Evolutionary conservation across 2,113 vertebrate species (phyloP), one percentile per base, ranked within the genome.

Genomic region (Siniperca chuatsi): DNA sequence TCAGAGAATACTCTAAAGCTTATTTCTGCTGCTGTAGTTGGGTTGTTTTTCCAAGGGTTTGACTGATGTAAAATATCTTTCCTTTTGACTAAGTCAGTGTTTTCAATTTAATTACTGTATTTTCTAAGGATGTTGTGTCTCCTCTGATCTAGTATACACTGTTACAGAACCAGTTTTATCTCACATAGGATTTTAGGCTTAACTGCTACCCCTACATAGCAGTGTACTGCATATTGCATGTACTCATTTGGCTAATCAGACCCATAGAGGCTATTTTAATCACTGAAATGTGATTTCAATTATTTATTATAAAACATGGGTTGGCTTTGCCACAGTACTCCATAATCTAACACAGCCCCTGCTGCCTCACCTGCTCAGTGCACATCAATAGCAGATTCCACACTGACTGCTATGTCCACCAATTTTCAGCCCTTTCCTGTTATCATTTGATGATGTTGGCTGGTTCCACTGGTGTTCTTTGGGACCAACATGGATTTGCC

Each of bases 1-100:
- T 72, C 48, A 79, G 35, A 79, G 21, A 79, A 58, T 64, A 18
- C n/a, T 60, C 10, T 50, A 23, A 29, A 55, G 3, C 60, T 54
- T 44, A 70, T 61, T 77, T 62, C 60, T 82, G 35, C 73, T 79
- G 15, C 61, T 81, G 37, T 79, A 67, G 58, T n/a, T 82, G 21
- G 20, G 25, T 71, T 71, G 2, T 72, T 77, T 81, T 80, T 78
- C 20, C 1, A 1, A 12, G 18, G 6, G 50, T 58, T 69, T 72
- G 10, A 80, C n/a, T 54, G 20, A 70, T 58, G 54, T 13, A 44
- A 23, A 44, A 11, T 70, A 29, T 68, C 21, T 74, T 44, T 60
- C 4, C n/a, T 58, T 80, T 65, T 77, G 18, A 82, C 40, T 25
- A 75, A 75, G 54, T 18, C 25, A 12, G 11, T 76, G 12, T 58